These are phyloP conservation scores for Rhynchonema sp. DNA, from an alignment of 2,888 invertebrate genomes.

Conservation along the genomic window DNA sequence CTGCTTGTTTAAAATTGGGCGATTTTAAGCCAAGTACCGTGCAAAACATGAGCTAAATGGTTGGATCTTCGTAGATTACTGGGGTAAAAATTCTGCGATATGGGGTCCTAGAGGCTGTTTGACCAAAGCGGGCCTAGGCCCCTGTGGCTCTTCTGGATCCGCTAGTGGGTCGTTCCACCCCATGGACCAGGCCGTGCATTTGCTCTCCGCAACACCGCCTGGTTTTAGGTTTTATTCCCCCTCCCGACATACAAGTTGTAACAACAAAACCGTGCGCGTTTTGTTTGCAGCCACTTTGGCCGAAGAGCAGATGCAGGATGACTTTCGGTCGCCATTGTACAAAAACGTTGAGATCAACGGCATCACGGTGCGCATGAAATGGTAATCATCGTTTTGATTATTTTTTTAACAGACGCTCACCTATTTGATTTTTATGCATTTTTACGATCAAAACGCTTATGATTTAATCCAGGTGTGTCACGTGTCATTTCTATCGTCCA, in stretches of 20 bases:
- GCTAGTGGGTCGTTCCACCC: too few species aligned
- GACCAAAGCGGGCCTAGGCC: too few species aligned
- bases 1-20: too few species aligned
- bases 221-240: neutral
- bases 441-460: neutral
- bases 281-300: neutral
- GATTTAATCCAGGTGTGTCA: constrained; percentile 43
- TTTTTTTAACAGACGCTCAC: neutral
- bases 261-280: too few species aligned
- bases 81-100: too few species aligned
- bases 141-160: too few species aligned
- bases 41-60: too few species aligned
- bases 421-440: neutral
- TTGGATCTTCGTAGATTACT: too few species aligned
- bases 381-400: constrained; percentile 44
- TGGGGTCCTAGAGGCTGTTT: too few species aligned
- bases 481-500: constrained; percentile 97
- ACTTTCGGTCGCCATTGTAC: constrained; percentile 73
- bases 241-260: too few species aligned
- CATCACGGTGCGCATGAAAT: constrained; percentile 96
- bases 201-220: neutral
- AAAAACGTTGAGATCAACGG: constrained; percentile 75
- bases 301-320: constrained; percentile 44
- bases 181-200: too few species aligned
- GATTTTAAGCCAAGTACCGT: too few species aligned